phyloP scores from a whole-genome alignment of 2,888 invertebrate genomes.

The Cephalotes varians region DNA sequence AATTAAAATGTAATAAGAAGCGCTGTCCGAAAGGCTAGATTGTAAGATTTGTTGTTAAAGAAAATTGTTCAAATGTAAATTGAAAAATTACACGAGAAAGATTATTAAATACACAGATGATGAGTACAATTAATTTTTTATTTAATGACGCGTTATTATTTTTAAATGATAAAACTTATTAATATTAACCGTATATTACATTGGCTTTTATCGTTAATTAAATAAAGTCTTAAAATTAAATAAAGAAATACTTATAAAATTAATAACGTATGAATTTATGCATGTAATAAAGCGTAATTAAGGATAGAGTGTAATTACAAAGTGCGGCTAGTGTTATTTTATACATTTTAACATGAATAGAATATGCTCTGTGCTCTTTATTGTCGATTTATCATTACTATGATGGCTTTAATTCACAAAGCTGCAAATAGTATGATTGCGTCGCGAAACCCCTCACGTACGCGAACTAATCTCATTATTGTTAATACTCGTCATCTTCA shows the following conservation, averaged over 20 bases:
- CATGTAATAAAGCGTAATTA: conserved; percentile 18
- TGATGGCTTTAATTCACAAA: conserved; percentile 68
- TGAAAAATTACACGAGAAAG: background rate
- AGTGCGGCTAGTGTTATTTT: conserved; percentile 1
- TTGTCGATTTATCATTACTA: conserved; percentile 67
- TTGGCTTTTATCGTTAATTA: background rate
- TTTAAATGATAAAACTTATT: background rate
- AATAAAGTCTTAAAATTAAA: background rate
- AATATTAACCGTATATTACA: background rate
- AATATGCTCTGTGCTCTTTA: conserved; percentile 54
- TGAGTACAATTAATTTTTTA: background rate
- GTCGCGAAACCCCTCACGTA: conserved; percentile 74
- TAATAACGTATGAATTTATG: conserved; percentile 2
- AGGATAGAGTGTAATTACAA: conserved; percentile 6
- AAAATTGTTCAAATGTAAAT: background rate
- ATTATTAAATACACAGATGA: background rate
- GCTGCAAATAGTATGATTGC: conserved; percentile 48
- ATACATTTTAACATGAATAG: conserved; percentile 14
- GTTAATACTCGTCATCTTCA: conserved; percentile 79
- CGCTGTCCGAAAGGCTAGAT: background rate
- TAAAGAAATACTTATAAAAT: background rate
- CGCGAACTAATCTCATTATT: conserved; percentile 81
- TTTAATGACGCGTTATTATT: background rate
- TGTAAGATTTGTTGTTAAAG: background rate
- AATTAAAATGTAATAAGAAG: background rate